phyloP scores from a whole-genome alignment of 2,888 invertebrate genomes.

The Machimus rusticus region DNA sequence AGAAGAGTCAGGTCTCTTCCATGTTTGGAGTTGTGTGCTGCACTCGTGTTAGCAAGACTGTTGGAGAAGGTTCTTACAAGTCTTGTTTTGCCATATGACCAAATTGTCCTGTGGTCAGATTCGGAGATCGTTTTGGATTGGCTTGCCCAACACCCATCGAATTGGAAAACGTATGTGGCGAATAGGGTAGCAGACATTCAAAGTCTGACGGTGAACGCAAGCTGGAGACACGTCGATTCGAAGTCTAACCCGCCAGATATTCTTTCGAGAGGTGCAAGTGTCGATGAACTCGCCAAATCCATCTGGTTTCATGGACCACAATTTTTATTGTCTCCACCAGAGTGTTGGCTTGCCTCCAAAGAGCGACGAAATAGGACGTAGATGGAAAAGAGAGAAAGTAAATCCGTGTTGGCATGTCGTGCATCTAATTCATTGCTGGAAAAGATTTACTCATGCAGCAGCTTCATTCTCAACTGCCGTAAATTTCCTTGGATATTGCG shows the following conservation, averaged over 20 bases:
- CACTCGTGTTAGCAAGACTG: neutral
- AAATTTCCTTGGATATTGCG: too few relatives aligned
- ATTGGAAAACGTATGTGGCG: neutral
- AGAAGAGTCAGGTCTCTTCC: neutral
- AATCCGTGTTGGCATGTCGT: too few relatives aligned
- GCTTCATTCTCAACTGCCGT: too few relatives aligned
- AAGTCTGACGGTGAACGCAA: neutral
- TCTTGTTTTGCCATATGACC: neutral
- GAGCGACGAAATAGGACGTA: too few relatives aligned
- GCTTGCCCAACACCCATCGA: neutral
- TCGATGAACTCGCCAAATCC: neutral
- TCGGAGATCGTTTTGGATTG: neutral
- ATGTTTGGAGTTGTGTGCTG: neutral
- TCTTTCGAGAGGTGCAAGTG: neutral
- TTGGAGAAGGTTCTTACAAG: neutral
- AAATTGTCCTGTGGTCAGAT: neutral
- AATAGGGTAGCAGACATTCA: neutral
- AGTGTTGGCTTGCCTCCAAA: too few relatives aligned
- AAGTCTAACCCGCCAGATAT: neutral
- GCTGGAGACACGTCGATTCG: neutral
- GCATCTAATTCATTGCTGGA: too few relatives aligned
- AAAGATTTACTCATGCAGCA: too few relatives aligned
- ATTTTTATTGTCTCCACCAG: neutral
- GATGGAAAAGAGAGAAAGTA: too few relatives aligned
- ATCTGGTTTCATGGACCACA: neutral